These are phyloP conservation scores for Henricia sp. DNA, from an alignment of 53 echinoderm and acorn worm species.

Conservation along the genomic window DNA sequence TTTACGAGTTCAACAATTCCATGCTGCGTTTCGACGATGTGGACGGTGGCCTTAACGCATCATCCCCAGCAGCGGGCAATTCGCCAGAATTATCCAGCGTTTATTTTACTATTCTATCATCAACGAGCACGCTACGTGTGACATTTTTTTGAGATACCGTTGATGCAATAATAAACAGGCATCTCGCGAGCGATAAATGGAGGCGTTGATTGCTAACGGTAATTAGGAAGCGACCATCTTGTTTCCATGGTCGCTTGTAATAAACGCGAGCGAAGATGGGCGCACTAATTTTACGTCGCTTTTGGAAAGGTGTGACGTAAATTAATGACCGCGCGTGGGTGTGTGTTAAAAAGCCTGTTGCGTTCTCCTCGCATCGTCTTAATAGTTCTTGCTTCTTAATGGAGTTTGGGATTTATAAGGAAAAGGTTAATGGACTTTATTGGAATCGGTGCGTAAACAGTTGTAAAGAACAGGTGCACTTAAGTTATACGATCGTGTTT, in stretches of 20 bases:
- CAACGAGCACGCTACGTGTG: constrained; percentile 10
- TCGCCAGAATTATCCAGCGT: constrained; percentile 25
- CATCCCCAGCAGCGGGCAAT: constrained; percentile 17
- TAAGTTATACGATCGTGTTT: too few species aligned
- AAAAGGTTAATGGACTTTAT: constrained; percentile 31
- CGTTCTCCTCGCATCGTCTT: neutral
- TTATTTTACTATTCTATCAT: constrained; percentile 24
- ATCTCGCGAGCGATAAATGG: neutral
- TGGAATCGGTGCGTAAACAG: neutral
- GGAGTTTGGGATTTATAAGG: neutral
- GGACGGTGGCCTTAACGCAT: neutral
- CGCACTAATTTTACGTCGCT: too few species aligned
- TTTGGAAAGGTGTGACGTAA: neutral
- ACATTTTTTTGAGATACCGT: neutral
- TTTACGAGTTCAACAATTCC: neutral
- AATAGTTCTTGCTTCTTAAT: neutral
- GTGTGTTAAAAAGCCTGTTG: neutral
- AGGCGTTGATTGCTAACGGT: constrained; percentile 28
- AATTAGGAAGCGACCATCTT: constrained; percentile 13
- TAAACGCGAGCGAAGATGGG: neutral
- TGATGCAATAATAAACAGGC: constrained; percentile 30
- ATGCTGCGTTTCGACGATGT: neutral
- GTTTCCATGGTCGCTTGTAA: neutral
- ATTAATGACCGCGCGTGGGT: constrained; percentile 28
- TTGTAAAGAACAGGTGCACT: too few species aligned